Evolutionary conservation across 1,140 invertebrate species (phyloP).

Genomic region (Temnothorax longispinosus): DNA sequence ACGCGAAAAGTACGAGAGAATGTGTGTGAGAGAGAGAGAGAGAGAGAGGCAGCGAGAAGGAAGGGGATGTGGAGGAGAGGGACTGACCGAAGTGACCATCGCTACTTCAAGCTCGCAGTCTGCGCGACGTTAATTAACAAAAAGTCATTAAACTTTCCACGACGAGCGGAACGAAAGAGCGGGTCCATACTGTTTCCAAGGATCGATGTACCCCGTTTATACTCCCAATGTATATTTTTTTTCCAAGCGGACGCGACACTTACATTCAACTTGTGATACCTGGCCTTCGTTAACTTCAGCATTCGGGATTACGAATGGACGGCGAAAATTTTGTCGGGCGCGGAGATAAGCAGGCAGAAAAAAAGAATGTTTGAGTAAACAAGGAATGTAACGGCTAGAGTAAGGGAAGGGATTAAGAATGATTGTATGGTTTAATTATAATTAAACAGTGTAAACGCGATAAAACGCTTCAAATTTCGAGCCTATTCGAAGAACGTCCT

Average conservation of each 20-base stretch:
- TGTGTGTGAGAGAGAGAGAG: not conserved
- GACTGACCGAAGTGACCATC: slow-evolving; percentile 78
- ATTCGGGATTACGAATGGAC: slow-evolving; percentile 21
- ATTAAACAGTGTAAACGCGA: slow-evolving; percentile 81
- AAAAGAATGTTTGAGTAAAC: not conserved
- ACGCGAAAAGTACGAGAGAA: slow-evolving; percentile 29
- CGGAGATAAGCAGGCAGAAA: not conserved
- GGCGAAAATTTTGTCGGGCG: slow-evolving; percentile 1
- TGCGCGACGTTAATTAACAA: slow-evolving; percentile 84
- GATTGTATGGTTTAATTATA: slow-evolving; percentile 76
- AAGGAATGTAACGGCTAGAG: not conserved
- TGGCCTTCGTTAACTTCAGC: slow-evolving; percentile 50
- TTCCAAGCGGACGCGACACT: slow-evolving; percentile 7
- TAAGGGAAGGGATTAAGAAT: slow-evolving; percentile 34
- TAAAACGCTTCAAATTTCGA: slow-evolving; percentile 77
- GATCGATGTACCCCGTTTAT: slow-evolving; percentile 69
- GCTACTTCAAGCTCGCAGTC: slow-evolving; percentile 78
- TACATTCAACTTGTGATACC: slow-evolving; percentile 25
- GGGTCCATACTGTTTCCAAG: slow-evolving; percentile 65
- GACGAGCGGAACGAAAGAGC: slow-evolving; percentile 79
- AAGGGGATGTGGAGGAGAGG: not conserved
- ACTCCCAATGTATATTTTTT: slow-evolving; percentile 36
- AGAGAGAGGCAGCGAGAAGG: not conserved
- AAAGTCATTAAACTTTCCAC: slow-evolving; percentile 86
- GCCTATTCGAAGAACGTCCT: slow-evolving; percentile 74